Conservation (phyloP, 2,113 vertebrate species). For the Mustelus asterias region DNA sequence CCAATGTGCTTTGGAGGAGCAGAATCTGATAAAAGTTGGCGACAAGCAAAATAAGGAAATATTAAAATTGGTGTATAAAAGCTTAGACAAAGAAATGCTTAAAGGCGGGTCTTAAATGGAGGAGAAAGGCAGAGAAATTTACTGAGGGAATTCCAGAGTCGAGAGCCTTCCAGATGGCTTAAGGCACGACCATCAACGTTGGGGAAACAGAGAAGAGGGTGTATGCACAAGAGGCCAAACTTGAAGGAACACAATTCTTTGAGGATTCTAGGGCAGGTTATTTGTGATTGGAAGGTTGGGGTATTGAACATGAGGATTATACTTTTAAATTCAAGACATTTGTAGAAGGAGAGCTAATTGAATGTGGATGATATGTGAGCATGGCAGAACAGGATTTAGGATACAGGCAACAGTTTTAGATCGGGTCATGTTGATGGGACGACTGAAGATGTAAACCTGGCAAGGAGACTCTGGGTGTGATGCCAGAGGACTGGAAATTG, state of each 20-base stretch:
- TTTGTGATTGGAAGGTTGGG: not conserved
- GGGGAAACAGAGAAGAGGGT: not conserved
- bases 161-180: not conserved
- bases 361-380: no score
- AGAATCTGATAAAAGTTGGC: not conserved
- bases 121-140: not conserved
- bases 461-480: no score
- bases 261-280: not conserved
- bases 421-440: no score
- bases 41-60: not conserved
- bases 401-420: no score
- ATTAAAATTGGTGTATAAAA: not conserved
- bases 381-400: no score
- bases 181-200: not conserved
- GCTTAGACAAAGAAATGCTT: not conserved
- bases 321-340: not conserved
- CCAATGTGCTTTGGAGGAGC: not conserved
- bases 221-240: not conserved
- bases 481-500: no score
- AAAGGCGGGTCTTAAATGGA: not conserved
- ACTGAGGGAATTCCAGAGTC: not conserved
- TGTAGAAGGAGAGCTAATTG: not conserved
- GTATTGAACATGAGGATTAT: not conserved
- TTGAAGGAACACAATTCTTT: no score
- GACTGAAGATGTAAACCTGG: no score